Percentiles rank a stretch among this genome's conserved stretches.
phyloP scores from a whole-genome alignment of 2,888 invertebrate genomes.

The Tachina grossa region DNA sequence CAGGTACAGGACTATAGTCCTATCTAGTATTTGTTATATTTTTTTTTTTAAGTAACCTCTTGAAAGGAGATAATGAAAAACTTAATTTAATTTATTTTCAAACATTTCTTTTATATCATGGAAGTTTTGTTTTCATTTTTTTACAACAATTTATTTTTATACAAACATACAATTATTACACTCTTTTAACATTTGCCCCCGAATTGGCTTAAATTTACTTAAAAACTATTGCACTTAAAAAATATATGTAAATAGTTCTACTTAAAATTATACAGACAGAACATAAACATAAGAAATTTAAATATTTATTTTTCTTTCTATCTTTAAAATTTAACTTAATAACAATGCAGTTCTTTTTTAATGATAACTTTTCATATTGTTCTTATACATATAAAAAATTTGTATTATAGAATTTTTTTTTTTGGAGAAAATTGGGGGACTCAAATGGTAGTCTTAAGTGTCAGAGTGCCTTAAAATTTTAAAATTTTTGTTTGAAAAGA shows the following conservation, averaged over 20 bases:
- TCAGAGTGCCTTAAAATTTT: too few relatives aligned
- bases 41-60: too few relatives aligned
- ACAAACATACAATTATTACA: slow-evolving; percentile 25
- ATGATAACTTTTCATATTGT: background rate
- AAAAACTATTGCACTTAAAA: slow-evolving; percentile 52
- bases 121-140: slow-evolving; percentile 44
- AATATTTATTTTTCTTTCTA: slow-evolving; percentile 24
- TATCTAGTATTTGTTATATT: too few relatives aligned
- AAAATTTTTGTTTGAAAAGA: too few relatives aligned
- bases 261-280: slow-evolving; percentile 55
- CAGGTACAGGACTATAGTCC: too few relatives aligned
- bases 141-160: slow-evolving; percentile 52
- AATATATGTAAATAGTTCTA: slow-evolving; percentile 43
- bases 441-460: too few relatives aligned
- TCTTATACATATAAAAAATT: slow-evolving; percentile 13
- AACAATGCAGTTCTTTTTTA: slow-evolving; percentile 66
- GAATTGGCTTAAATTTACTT: slow-evolving; percentile 43
- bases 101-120: slow-evolving; percentile 50
- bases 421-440: background rate
- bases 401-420: slow-evolving; percentile 14
- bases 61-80: too few relatives aligned
- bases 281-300: slow-evolving; percentile 53
- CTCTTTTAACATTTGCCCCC: slow-evolving; percentile 17
- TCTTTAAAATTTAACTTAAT: slow-evolving; percentile 61
- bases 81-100: background rate